A percentile compares a stretch with the other conserved stretches of the same genome.
These are phyloP conservation scores for Chrysogorgia sp. DNA, from an alignment of 92 coral and sea anemone genomes.

Conservation along the genomic window DNA sequence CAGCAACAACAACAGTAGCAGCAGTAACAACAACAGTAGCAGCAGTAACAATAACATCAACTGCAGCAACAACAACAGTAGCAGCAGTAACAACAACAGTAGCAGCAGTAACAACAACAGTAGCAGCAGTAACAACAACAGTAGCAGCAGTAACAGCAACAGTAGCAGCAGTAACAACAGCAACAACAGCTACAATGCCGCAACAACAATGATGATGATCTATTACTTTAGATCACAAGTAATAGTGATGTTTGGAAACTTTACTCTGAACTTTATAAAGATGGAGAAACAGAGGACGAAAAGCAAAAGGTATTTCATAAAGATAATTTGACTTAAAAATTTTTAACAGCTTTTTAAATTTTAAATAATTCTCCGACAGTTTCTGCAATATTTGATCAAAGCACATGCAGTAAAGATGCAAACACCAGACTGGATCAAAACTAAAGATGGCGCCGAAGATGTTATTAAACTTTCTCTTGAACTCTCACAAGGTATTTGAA, in stretches of 20 bases:
- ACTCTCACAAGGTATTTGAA: slow-evolving; percentile 71
- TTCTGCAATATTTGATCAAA: slow-evolving; percentile 76
- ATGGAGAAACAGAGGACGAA: slow-evolving; percentile 66
- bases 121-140: background rate
- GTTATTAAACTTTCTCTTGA: slow-evolving; percentile 63
- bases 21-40: background rate
- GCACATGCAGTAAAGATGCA: slow-evolving; percentile 84
- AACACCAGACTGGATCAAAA: slow-evolving; percentile 78
- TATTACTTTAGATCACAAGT: slow-evolving; percentile 71
- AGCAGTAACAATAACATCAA: background rate
- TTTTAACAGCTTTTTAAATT: background rate
- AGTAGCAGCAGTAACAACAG: background rate
- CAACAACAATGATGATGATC: background rate
- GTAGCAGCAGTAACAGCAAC: background rate
- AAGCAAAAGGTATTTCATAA: slow-evolving; percentile 41
- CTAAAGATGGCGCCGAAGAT: slow-evolving; percentile 66
- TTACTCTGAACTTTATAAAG: slow-evolving; percentile 85
- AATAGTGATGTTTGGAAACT: slow-evolving; percentile 81
- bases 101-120: background rate
- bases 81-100: background rate
- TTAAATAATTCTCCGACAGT: slow-evolving; percentile 54
- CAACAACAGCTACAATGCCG: background rate
- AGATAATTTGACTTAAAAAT: background rate
- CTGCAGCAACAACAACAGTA: background rate
- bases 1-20: background rate